Evolutionary conservation across 1,140 invertebrate genomes (phyloP).

Genomic region (Pseudomyrmex pallidus): DNA sequence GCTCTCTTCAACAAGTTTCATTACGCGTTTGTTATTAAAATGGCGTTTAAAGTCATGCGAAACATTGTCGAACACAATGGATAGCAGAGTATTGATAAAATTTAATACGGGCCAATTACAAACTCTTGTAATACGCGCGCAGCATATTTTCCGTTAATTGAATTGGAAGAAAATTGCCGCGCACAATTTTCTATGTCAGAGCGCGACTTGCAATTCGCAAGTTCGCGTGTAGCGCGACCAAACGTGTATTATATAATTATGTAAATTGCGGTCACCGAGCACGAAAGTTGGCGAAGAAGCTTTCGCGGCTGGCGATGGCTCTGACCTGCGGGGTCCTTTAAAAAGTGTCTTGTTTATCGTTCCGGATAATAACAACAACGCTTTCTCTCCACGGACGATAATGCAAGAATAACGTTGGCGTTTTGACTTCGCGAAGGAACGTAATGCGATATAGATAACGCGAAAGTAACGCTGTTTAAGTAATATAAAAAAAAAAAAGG

Average conservation of each 20-base stretch:
- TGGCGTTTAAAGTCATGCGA: neutral
- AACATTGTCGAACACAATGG: slow-evolving; percentile 12
- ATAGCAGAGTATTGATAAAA: slow-evolving; percentile 42
- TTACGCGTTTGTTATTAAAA: slow-evolving; percentile 18
- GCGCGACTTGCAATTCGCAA: neutral
- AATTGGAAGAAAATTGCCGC: slow-evolving; percentile 33
- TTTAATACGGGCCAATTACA: slow-evolving; percentile 47
- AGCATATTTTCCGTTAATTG: slow-evolving; percentile 34
- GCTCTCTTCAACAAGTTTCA: slow-evolving; percentile 18
- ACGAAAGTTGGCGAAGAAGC: neutral
- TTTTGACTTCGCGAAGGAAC: neutral
- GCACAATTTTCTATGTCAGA: neutral
- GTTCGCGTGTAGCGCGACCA: neutral
- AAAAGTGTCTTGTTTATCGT: slow-evolving; percentile 20
- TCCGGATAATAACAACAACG: neutral
- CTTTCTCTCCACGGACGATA: neutral
- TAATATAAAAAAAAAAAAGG: neutral
- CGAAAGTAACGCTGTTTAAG: slow-evolving; percentile 19
- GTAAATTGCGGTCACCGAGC: neutral
- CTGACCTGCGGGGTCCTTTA: neutral
- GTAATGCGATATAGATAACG: slow-evolving; percentile 6
- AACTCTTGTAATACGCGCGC: slow-evolving; percentile 15
- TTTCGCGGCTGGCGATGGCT: neutral
- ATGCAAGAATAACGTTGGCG: slow-evolving; percentile 31
- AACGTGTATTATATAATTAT: slow-evolving; percentile 7